Evolutionary conservation across 2,113 vertebrate species (phyloP).

Genomic region (Pelvicachromis taeniatus): DNA sequence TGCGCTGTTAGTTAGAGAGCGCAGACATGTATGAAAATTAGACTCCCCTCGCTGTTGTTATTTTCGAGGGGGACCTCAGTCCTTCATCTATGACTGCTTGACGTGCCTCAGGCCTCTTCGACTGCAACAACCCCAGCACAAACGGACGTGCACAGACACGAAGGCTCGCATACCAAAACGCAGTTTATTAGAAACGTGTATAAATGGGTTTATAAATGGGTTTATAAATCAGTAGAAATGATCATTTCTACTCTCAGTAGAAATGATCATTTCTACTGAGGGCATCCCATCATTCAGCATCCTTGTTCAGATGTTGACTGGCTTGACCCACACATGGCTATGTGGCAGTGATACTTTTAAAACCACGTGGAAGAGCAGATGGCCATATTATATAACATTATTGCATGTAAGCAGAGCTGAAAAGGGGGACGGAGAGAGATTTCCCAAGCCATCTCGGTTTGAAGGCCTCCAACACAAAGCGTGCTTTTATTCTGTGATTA

Average conservation of each 20-base stretch:
- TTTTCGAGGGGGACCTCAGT: not conserved
- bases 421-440: slow-evolving; percentile 12
- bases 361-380: slow-evolving; percentile 60
- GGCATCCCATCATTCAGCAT: not conserved
- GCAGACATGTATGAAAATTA: not conserved
- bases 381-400: slow-evolving; percentile 64
- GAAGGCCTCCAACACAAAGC: not conserved
- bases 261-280: not conserved
- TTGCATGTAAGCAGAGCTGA: slow-evolving; percentile 53
- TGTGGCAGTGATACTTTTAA: slow-evolving; percentile 28
- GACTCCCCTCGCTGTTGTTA: not conserved
- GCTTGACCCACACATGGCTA: not conserved
- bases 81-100: too few species aligned
- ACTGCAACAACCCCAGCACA: not conserved
- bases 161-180: not conserved
- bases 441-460: slow-evolving; percentile 10
- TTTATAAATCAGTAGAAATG: too few species aligned
- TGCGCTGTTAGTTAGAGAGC: not conserved
- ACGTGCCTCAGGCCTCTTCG: not conserved
- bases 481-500: not conserved
- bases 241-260: too few species aligned
- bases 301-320: not conserved
- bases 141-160: not conserved
- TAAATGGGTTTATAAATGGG: not conserved
- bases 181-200: not conserved